Evolutionary conservation across 1,140 invertebrate genomes (phyloP), one percentile per base, ranked within the genome.

Genomic region (Drosophila carrolli): DNA sequence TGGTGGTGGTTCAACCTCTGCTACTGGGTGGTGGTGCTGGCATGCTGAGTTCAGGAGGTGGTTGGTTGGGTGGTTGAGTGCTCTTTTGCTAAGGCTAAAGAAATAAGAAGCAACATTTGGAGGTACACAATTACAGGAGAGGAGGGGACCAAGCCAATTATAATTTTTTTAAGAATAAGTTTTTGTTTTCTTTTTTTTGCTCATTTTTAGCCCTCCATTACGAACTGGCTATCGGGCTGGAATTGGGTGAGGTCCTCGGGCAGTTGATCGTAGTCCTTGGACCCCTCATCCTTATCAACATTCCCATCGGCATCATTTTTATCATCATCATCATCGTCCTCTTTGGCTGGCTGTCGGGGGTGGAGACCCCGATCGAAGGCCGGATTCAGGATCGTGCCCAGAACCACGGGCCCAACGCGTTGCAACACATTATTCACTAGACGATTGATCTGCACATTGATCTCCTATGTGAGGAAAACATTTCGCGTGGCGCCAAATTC

Each of bases 381-480:
- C 56, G 90, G 90, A 75, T 91, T 91, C 0, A 91, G 75, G 13
- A 79, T 60, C 5, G 90, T 91, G 38, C 90, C 90, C 72, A 91
- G 57, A 27, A 91, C 57, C 43, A 81, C 67, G 27, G 90, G 90
- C 38, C 90, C 90, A n/a, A 91, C 66, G 51, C 82, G 75, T 90
- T 85, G 74, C 74, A 91, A 60, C 16, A 91, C 57, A 78, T 84
- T 88, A 89, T 91, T 90, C 65, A 86, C 85, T 78, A 90, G 61
- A 59, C 90, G 90, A 91, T 91, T 86, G 72, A 91, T 91, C 84
- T 91, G 89, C 66, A 63, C 56, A 89, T 91, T 82, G 81, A 91
- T 80, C 86, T 88, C 81, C 90, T 91, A 85, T 50, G 73, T 70
- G 81, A 83, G 68, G 83, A 85, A 84, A 67, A 78, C 79, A 86